Base-by-base conservation (phyloP, 2,797 vertebrate genomes). In the Neoniphon sammara region DNA sequence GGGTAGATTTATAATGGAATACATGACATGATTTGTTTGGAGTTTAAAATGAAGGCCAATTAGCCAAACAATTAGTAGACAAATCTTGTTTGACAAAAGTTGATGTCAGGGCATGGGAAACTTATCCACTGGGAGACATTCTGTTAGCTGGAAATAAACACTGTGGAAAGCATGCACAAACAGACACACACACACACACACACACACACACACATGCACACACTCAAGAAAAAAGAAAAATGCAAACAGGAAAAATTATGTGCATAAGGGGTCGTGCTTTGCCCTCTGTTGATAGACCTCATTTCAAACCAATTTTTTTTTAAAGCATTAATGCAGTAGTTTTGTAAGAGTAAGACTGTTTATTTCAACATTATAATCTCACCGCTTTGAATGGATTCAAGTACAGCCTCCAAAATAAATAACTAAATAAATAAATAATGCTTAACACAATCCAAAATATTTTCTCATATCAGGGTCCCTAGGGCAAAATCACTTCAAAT, bases 61-160 rank as follows among this genome's bases (percentile, higher is more conserved):
- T 93, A 92, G 89, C 88, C 91, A 87, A 90, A 91, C 90, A 93
- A 91, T 86, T 79, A 77, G 4, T 74, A 91, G 90, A 89, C 90
- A 92, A 90, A 92, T 91, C 83, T 84, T 85, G 80, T 91, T 86
- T 90, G 84, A 90, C 84, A 85, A 88, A 88, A 89, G 82, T 88
- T 88, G 81, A 87, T 88, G 87, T 90, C 76, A 65, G 87, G 88
- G 85, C 86, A 82, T 84, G 80, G 76, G 86, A 80, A 85, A 79
- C 72, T 39, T 34, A 64, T 82, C 88, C 80, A 52, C 74, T 58
- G 85, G 89, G 89, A 89, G 71, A 73, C 70, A 66, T 87, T 83
- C 73, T 27, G 75, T 70, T 79, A 53, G 58, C 80, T 72, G 36
- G 44, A 71, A 63, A 55, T 79, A 73, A 64, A 71, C 53, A 54